Percentiles rank a stretch among this genome's conserved stretches.
Conservation (phyloP, 1,140 invertebrate genomes). For the Alviniconcha marisindica region DNA sequence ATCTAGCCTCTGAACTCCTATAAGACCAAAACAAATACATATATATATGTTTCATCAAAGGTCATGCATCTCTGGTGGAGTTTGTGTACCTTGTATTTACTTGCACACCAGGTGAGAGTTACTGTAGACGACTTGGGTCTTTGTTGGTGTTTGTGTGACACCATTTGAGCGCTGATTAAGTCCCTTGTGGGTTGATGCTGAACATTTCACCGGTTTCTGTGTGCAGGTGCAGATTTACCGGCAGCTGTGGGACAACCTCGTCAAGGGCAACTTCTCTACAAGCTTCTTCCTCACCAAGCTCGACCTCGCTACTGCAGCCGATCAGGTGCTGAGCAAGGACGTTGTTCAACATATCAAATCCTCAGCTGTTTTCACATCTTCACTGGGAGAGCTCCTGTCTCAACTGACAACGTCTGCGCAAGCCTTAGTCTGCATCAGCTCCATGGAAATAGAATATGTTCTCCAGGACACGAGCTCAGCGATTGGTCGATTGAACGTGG, state of each 20-base stretch:
- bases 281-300: slow-evolving; percentile 47
- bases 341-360: slow-evolving; percentile 48
- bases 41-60: too few relatives aligned
- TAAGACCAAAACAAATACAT: too few relatives aligned
- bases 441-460: slow-evolving; percentile 62
- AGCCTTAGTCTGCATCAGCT: slow-evolving; percentile 61
- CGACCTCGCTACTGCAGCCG: slow-evolving; percentile 52
- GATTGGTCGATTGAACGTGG: slow-evolving; percentile 48
- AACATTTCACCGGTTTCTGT: not conserved
- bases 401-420: slow-evolving; percentile 53
- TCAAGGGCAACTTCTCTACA: slow-evolving; percentile 60
- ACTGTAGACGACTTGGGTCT: too few relatives aligned
- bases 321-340: slow-evolving; percentile 54
- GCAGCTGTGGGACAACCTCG: slow-evolving; percentile 67
- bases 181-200: too few relatives aligned
- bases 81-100: too few relatives aligned
- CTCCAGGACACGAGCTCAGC: slow-evolving; percentile 58
- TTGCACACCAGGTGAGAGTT: too few relatives aligned
- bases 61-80: too few relatives aligned
- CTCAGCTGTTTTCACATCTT: slow-evolving; percentile 27
- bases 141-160: too few relatives aligned
- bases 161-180: too few relatives aligned
- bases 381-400: slow-evolving; percentile 59
- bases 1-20: too few relatives aligned
- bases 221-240: slow-evolving; percentile 64